Base-by-base conservation (phyloP, 1,140 invertebrate species). In the Arion vulgaris region DNA sequence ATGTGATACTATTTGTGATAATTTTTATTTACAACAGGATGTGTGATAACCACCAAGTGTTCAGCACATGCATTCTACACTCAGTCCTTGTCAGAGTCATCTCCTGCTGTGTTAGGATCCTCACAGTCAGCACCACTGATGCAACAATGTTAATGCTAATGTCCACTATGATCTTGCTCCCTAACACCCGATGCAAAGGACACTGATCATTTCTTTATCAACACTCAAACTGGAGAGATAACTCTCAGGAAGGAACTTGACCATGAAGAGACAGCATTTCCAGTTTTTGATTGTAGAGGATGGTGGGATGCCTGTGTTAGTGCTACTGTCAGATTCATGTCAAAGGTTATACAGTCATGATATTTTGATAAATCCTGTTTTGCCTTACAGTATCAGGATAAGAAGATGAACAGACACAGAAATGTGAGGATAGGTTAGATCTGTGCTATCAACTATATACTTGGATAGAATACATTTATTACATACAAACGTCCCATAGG, bases 31-130 rank as follows among this genome's bases (percentile, higher is more conserved):
- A 51, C 85, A 86, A 36, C 85, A 92, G 84, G 97, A 98, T 93
- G 95, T 96, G 98, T 92, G 97, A 98, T 93, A 96, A 96, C 90
- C 94, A 95, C 76, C 97, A 97, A 28, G 94, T 95, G 91, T 98
- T 98, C 90, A 93, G 94, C 39, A 94, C 95, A 80, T 95, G 96
- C 89, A 95, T 95, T n/a, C 69, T 98, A 98, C 93, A 96, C 96
- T 84, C 95, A 96, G 41, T 94, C 95, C 0, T 94, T 98, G 7
- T 96, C 96, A 2, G 97, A 98, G 93, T 96, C 96, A 7, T 94
- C 95, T 11, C 93, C 95, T 13, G 94, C 96, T 88, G 96, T 23
- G 95, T 95, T 2, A 93, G 94, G n/a, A 80, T 89, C 53, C 83
- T 86, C 71, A 88, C 69, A 26, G 89, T 89, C 81, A 87, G 72